Evolutionary conservation across 92 coral and sea anemone species (phyloP).

Genomic region (Paramuricea clavata): DNA sequence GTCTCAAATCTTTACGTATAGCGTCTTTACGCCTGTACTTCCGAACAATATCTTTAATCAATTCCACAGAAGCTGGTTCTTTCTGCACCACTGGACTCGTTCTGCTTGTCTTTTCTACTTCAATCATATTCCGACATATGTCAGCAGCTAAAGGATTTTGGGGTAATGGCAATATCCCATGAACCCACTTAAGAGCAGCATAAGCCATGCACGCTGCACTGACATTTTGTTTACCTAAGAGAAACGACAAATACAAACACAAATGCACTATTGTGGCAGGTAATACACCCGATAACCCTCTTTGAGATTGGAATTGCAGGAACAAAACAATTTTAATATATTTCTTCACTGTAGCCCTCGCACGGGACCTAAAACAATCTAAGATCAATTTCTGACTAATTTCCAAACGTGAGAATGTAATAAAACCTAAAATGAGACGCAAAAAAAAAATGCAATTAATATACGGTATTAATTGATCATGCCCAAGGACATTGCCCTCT

Average conservation of each 20-base stretch:
- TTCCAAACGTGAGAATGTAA: background rate
- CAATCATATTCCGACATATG: slow-evolving; percentile 44
- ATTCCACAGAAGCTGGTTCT: slow-evolving; percentile 43
- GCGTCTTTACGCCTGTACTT: background rate
- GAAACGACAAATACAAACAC: slow-evolving; percentile 2
- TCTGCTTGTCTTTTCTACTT: slow-evolving; percentile 35
- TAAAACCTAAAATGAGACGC: background rate
- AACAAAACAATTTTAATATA: background rate
- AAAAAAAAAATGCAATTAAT: too few relatives aligned
- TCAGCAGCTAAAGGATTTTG: slow-evolving; percentile 53
- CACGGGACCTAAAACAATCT: background rate
- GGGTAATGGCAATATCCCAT: slow-evolving; percentile 38
- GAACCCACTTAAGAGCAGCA: slow-evolving; percentile 55
- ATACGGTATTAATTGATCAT: too few relatives aligned
- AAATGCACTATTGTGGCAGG: background rate
- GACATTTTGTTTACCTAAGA: slow-evolving; percentile 5
- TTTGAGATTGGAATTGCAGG: background rate
- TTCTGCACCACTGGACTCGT: slow-evolving; percentile 41
- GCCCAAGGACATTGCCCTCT: too few relatives aligned
- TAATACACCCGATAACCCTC: background rate
- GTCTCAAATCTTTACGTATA: slow-evolving; percentile 46
- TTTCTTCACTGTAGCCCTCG: background rate
- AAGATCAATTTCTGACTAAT: background rate
- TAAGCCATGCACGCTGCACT: slow-evolving; percentile 56
- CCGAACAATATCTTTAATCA: slow-evolving; percentile 6